Evolutionary conservation across 1,140 invertebrate genomes (phyloP), one percentile per base, ranked within the genome.

Genomic region (Lethrus apterus): DNA sequence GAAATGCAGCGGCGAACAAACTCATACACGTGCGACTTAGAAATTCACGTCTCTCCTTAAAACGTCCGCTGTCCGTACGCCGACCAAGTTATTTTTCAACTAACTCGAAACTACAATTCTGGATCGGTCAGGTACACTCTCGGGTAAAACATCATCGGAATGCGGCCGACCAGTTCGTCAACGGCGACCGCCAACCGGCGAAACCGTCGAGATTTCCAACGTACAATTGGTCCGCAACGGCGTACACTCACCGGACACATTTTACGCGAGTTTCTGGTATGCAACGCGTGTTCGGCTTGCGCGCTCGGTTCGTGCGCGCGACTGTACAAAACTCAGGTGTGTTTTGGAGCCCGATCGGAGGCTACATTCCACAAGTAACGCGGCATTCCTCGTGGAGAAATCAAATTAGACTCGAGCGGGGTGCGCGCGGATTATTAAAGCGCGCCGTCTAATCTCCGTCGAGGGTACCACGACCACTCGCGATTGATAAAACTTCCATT

Each of bases 101-200:
- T 62, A 56, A 60, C 57, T 59, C 51, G 55, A 55, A 52, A 59
- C 55, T 56, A 58, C 52, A 57, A 57, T 51, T 59, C 52, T 56
- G 56, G 49, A 57, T 55, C 60, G 62, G 60, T 61, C 62, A 64
- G 60, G 59, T 63, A 64, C 60, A 62, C 51, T 64, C 62, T 57
- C 49, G 58, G 50, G 56, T 53, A 60, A 62, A 64, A 62, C 53
- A 63, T 60, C 56, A 55, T 52, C 46, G 62, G 62, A 64, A 64
- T 64, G 62, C 60, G 51, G 54, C 24, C 32, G 57, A 24, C 51
- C 62, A 60, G 38, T n/a, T 35, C 26, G 49, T 23, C 47, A 42
- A n/a, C 52, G 14, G 7, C 13, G 19, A n/a, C 26, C 13, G 33
- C n/a, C 10, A 26, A 19, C 20, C 38, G 49, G 41, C 41, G 13